Evolutionary conservation across 35 echinoderm and acorn worm species (phyloP), one percentile per base, ranked within the genome.

Genomic region (Hemicentrotus pulcherrimus): DNA sequence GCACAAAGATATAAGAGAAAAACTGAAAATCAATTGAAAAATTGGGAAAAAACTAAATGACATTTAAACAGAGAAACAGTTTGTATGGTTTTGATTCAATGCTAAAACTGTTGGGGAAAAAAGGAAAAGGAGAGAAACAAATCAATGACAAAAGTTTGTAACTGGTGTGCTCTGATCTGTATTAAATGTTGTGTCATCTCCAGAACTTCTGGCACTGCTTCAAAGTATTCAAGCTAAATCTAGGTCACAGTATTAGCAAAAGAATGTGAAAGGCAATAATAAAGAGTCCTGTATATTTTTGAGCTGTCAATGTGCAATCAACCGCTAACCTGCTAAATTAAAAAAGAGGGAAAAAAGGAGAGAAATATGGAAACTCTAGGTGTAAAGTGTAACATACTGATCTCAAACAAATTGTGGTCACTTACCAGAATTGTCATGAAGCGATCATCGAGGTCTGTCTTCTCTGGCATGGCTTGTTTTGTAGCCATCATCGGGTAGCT

Each of bases 401-500:
- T 78, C 65, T 6, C 18, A 78, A 78, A n/a, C 65, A 15, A 90
- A 45, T 15, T 47, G 31, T 90, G 86, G 32, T 90, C 32, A 58
- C 91, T 93, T 93, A 93, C 91, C 91, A 93, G 9, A 93, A 93
- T 93, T 4, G 46, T 32, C 46, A 58, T 93, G 47, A 93, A 93
- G 22, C 91, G 91, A 31, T 93, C 91, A 58, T 93, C 91, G 19
- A 93, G 91, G 10, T 93, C 91, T 46, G 48, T 58, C 48, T 93
- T 93, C 48, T 93, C 91, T 9, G 91, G 91, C 91, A 93, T 93
- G 91, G 45, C 48, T 46, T 93, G 91, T 31, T 93, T 93, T 19
- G 91, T 24, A 6, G 91, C 48, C 91, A 93, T 93, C 91, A 93
- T 58, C 1, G 91, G 91, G 91, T 93, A 93, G 91, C 91, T 93